Evolutionary conservation across 2,797 vertebrate species (phyloP), one percentile per base, ranked within the genome.

Genomic region (Rhinoraja longicauda): DNA sequence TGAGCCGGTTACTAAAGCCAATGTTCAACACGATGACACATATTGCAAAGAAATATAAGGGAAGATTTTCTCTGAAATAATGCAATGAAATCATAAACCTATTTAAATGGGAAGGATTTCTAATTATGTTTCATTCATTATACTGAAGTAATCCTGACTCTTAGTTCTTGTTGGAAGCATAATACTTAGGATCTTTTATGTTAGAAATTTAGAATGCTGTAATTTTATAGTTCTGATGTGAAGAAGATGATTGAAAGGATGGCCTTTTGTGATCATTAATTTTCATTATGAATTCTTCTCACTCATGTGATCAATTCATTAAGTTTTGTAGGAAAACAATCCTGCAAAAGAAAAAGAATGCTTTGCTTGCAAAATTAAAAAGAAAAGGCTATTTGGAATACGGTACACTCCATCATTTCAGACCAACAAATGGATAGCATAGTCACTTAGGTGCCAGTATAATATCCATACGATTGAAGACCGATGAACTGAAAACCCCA

Each of bases 211-310:
- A 84, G 81, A 17, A n/a, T 29, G 29, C n/a, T 62, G 29, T 86
- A n/a, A 15, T 15, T 86, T 59, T 86, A 19, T 39, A 36, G 15
- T 32, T 39, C 88, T 39, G 21, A 45, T 70, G 32, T 45, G 88
- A 90, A 45, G 64, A 45, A 39, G 26, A 59, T 86, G 82, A 17
- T 86, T 86, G 57, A 53, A 59, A 86, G 86, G 21, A 86, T 86
- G 57, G 26, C 29, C 59, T 86, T 76, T 26, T 24, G 57, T 53
- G 8, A 24, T n/a, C 57, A 24, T 4, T 62, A 62, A 86, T 62
- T 29, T 3, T 13, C 53, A 62, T 62, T 86, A 62, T 26, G 15
- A 59, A 86, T 86, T 29, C 29, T 86, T 24, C 53, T 59, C 26
- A 62, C 4, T 26, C 1, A 1, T 1, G 26, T 86, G 36, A 39